phyloP scores from a whole-genome alignment of 2,113 vertebrate genomes.

The Muntiacus muntjak region DNA sequence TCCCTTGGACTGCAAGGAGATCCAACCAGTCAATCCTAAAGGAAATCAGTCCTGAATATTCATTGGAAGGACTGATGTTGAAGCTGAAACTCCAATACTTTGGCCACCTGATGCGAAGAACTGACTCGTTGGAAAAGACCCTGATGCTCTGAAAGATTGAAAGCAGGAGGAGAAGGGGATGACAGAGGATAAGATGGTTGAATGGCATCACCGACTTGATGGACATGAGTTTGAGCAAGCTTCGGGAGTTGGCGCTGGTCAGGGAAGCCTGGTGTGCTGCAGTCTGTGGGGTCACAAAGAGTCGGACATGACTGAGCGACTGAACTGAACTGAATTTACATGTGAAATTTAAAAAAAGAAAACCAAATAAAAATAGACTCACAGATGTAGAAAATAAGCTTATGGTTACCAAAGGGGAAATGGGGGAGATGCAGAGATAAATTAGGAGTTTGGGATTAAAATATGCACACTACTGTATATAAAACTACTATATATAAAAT shows the following conservation, averaged over 20 bases:
- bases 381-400: not conserved
- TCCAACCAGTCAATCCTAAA: not conserved
- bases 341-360: not conserved
- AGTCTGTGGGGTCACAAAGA: not conserved
- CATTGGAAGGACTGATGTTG: not conserved
- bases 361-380: not conserved
- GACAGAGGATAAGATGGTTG: not conserved
- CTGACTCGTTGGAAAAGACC: not conserved
- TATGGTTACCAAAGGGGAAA: not conserved
- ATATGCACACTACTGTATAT: not conserved
- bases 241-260: not conserved
- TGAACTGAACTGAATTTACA: not conserved
- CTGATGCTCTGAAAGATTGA: rapidly evolving
- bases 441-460: not conserved
- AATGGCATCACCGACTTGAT: rapidly evolving
- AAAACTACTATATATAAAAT: not conserved
- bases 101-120: not conserved
- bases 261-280: not conserved
- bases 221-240: not conserved
- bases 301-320: rapidly evolving
- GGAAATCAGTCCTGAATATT: not conserved
- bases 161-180: not conserved
- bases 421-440: not conserved
- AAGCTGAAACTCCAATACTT: not conserved
- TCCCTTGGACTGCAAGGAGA: not conserved